Percentiles rank a stretch among this genome's conserved stretches.
phyloP scores from a whole-genome alignment of 2,113 vertebrate species.

The Podarcis muralis region DNA sequence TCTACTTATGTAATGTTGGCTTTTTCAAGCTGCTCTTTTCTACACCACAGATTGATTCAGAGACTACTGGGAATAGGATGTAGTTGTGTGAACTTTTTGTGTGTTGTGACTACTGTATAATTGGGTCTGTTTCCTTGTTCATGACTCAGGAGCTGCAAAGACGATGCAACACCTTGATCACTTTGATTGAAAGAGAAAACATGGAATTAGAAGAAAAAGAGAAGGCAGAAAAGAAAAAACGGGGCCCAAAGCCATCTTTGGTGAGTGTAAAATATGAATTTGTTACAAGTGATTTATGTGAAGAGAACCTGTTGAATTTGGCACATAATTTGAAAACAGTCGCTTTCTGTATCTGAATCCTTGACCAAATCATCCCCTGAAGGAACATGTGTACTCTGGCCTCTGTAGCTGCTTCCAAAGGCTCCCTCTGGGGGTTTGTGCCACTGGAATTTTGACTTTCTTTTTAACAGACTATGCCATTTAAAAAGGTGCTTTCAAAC shows the following conservation, averaged over 20 bases:
- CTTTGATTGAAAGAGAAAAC: conserved; percentile 97
- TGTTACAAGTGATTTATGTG: not conserved
- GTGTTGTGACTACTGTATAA: not conserved
- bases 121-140: conserved; percentile 25
- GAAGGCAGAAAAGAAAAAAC: conserved; percentile 98
- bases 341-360: too few species aligned
- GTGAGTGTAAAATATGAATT: conserved; percentile 36
- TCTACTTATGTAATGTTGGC: not conserved
- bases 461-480: not conserved
- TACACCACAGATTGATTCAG: not conserved
- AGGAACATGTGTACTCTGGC: too few species aligned
- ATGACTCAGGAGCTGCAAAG: conserved; percentile 90
- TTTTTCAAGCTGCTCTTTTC: not conserved
- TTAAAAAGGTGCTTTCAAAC: not conserved
- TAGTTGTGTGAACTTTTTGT: not conserved
- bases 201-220: conserved; percentile 99
- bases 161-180: conserved; percentile 97
- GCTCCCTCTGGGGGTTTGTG: not conserved
- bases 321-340: not conserved
- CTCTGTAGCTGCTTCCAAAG: too few species aligned
- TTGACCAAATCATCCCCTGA: too few species aligned
- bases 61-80: too few species aligned
- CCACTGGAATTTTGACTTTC: not conserved
- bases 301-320: not conserved
- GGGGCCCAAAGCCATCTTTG: conserved; percentile 89